Evolutionary conservation across 2,797 vertebrate species (phyloP).

Genomic region (Schizothorax lantsangensis): DNA sequence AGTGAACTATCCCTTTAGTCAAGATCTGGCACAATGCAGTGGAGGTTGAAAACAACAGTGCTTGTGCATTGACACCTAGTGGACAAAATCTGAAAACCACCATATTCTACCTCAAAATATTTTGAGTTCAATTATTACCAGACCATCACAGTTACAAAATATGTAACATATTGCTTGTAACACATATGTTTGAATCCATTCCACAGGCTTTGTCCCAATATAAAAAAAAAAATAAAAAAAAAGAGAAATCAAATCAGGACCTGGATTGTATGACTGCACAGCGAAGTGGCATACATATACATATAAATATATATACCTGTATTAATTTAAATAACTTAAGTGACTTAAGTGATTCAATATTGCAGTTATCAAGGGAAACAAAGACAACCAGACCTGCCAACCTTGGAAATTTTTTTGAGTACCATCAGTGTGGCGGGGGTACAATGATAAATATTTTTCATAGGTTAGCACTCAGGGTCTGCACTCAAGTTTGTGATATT

Average conservation of each 20-base stretch:
- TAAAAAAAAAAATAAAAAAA: not conserved
- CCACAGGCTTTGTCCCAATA: not conserved
- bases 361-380: not conserved
- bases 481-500: no score
- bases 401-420: no score
- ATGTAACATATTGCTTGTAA: not conserved
- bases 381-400: not conserved
- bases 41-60: not conserved
- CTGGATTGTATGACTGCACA: not conserved
- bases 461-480: no score
- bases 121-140: not conserved
- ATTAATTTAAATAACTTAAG: not conserved
- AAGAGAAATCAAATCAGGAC: not conserved
- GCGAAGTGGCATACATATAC: not conserved
- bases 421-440: no score
- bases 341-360: not conserved
- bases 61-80: conserved; percentile 70
- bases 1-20: not conserved
- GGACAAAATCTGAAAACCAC: conserved; percentile 53
- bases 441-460: no score
- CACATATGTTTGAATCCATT: not conserved
- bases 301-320: not conserved
- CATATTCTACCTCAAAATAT: not conserved
- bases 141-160: not conserved
- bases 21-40: not conserved